Conservation (phyloP, 2,113 vertebrate genomes). For the Tychaedon coryphoeus region DNA sequence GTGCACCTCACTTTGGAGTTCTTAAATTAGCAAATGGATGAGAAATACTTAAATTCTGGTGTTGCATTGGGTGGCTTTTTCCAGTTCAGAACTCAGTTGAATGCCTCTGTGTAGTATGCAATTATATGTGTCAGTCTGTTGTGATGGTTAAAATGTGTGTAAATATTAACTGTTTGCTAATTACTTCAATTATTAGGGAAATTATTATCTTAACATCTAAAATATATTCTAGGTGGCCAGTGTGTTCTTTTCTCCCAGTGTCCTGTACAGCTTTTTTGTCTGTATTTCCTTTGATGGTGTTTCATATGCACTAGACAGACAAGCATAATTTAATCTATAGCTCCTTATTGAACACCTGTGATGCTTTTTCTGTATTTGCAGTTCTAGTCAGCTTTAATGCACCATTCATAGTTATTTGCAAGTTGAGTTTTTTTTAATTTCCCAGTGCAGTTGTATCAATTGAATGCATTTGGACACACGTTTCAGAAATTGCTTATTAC, state of each 20-base stretch:
- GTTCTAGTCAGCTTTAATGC: background rate
- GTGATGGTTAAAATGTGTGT: background rate
- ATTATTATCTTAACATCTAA: background rate
- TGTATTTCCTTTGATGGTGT: background rate
- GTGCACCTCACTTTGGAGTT: background rate
- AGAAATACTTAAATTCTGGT: background rate
- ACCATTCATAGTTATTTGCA: background rate
- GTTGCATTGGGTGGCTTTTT: background rate
- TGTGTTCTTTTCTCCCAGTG: background rate
- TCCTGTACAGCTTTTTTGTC: background rate
- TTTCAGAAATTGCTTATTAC: background rate
- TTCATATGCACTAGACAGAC: background rate
- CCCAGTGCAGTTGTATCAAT: background rate
- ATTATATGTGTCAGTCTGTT: background rate
- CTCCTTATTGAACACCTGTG: background rate
- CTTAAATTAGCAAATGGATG: background rate
- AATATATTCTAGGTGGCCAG: background rate
- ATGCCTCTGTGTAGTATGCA: accelerated
- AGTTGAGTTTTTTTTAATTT: background rate
- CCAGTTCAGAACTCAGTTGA: background rate
- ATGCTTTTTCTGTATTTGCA: background rate
- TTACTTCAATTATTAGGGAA: background rate
- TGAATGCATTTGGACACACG: background rate
- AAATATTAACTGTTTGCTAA: background rate
- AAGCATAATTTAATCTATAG: background rate